phyloP scores from a whole-genome alignment of 2,797 vertebrate genomes.

The Typhlichthys eigenmanni region DNA sequence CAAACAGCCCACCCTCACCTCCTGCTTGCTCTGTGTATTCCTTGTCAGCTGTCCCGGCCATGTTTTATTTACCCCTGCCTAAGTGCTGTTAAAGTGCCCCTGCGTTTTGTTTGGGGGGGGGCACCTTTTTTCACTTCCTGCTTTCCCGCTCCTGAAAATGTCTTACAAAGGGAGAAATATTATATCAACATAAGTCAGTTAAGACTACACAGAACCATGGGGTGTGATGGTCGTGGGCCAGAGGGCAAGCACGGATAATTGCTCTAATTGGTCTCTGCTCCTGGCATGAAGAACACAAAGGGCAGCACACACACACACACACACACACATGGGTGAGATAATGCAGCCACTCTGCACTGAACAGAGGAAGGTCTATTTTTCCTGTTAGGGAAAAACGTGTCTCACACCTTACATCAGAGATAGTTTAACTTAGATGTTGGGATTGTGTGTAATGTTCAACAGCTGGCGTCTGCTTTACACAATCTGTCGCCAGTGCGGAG shows the following conservation, averaged over 20 bases:
- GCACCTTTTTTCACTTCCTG: constrained; percentile 50
- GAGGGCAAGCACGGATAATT: constrained; percentile 29
- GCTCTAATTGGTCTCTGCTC: constrained; percentile 27
- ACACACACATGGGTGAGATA: constrained; percentile 67
- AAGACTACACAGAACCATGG: constrained; percentile 47
- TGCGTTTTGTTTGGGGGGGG: constrained; percentile 33
- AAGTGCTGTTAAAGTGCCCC: constrained; percentile 71
- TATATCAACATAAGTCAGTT: constrained; percentile 44
- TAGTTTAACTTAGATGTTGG: constrained; percentile 69
- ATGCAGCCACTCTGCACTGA: constrained; percentile 58
- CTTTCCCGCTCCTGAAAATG: constrained; percentile 29
- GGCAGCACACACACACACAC: constrained; percentile 47
- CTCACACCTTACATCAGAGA: constrained; percentile 79
- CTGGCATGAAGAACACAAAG: constrained; percentile 40
- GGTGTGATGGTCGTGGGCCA: constrained; percentile 2
- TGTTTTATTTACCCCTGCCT: constrained; percentile 63
- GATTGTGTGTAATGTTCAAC: constrained; percentile 76
- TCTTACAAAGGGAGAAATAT: constrained; percentile 37
- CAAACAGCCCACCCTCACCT: constrained; percentile 69
- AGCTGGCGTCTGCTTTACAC: constrained; percentile 58
- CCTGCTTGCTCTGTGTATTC: constrained; percentile 62
- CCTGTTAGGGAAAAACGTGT: constrained; percentile 72
- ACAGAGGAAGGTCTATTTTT: constrained; percentile 60
- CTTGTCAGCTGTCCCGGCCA: constrained; percentile 58
- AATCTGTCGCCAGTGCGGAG: constrained; percentile 46